Evolutionary conservation across 2,113 vertebrate genomes (phyloP).

Genomic region (Capreolus pygargus): DNA sequence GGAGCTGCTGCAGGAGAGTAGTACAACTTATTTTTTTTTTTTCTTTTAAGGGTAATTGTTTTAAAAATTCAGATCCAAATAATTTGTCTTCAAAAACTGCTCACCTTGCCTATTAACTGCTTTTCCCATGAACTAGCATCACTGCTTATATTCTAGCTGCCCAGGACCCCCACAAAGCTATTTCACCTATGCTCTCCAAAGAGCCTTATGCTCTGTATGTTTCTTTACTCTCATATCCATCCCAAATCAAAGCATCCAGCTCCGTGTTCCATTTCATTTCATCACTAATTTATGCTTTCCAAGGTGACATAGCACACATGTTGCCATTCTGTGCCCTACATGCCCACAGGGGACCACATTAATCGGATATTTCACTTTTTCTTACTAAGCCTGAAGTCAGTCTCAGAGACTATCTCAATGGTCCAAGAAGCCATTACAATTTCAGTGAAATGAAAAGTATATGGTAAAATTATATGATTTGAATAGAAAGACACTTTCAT

Average conservation of each 20-base stretch:
- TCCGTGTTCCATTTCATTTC: slow-evolving; percentile 6
- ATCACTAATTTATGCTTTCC: slow-evolving; percentile 9
- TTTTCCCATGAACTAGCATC: not conserved
- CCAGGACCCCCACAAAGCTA: not conserved
- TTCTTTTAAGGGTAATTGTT: not conserved
- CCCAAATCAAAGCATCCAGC: slow-evolving; percentile 7
- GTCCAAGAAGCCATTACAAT: not conserved
- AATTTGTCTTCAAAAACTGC: slow-evolving; percentile 8
- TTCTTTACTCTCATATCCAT: not conserved
- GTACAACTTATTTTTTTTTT: not conserved
- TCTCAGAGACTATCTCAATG: not conserved
- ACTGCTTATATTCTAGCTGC: not conserved
- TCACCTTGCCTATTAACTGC: not conserved
- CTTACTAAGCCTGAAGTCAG: not conserved
- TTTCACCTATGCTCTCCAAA: not conserved
- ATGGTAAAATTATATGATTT: not conserved
- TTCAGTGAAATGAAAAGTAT: not conserved
- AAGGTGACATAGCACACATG: slow-evolving; percentile 1
- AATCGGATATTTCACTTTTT: slow-evolving; percentile 15
- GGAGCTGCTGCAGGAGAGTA: not conserved
- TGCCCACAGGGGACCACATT: not conserved
- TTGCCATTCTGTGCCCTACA: not conserved
- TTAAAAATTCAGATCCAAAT: not conserved
- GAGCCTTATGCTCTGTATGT: not conserved
- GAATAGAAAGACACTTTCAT: slow-evolving; percentile 9